Base-by-base conservation (phyloP, 2,888 invertebrate genomes). In the Unio delphinus region DNA sequence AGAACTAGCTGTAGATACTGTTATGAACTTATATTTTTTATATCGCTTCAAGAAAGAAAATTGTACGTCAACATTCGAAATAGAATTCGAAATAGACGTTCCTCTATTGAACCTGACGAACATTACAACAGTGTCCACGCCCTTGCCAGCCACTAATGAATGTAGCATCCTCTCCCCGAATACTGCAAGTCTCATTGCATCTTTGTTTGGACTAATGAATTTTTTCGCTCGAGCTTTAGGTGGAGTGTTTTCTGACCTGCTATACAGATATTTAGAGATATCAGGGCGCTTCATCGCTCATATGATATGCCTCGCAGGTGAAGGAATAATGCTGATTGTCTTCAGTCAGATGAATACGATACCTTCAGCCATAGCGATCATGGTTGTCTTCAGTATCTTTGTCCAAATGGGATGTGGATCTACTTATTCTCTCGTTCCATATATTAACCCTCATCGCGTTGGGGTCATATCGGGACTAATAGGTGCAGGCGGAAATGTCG, bases 361-460 rank as follows among this genome's bases (percentile, higher is more conserved):
- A 8, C 56, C 69, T 0, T 26, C 28, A 6, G 65, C 69, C 17
- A 61, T 69, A 7, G 63, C 17, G 18, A 61, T 61, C 4, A 69
- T 69, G 61, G 23, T 69, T n/a, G 8, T 65, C 30, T 69, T 69
- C 45, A 65, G 69, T 45, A 61, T 61, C 3, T 69, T 60, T 30
- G 69, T 69, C 11, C 69, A 69, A 55, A 69, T 69, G 69, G 54
- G 57, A 0, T 65, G 65, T 20, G 64, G 69, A 23, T 61, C 69
- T 1, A 69, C 69, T 11, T 69, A 30, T 57, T 30, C 65, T 26
- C 61, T 69, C 5, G 69, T 69, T 20, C 69, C 69, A 2, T 64
- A 64, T 61, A 23, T 61, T 15, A 2, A 28, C 0, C 65, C 65
- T 34, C 28, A 30, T 34, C 64, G 55, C 11, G 61, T 69, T 15